Percentiles rank a stretch among this genome's conserved stretches.
Evolutionary conservation across 2,113 vertebrate genomes (phyloP).

Genomic region (Hippolais icterina): DNA sequence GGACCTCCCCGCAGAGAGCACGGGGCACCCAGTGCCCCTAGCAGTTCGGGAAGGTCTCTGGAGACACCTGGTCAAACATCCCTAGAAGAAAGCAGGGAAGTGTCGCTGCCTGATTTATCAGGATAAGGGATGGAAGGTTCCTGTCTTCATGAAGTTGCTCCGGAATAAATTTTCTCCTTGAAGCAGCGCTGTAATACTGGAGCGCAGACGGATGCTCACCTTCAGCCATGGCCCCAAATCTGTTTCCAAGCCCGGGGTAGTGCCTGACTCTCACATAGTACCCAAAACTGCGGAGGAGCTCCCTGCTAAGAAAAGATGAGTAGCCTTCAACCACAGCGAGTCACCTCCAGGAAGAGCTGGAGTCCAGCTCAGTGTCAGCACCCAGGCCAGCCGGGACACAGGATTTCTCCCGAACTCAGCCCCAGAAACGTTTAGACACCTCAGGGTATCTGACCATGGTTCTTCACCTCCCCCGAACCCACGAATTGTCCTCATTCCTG

Average conservation of each 20-base stretch:
- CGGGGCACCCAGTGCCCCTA: too few species aligned
- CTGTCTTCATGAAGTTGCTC: background rate
- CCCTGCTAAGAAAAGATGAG: background rate
- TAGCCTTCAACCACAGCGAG: background rate
- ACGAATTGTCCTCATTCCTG: fast-evolving
- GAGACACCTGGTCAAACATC: fast-evolving
- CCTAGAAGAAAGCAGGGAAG: background rate
- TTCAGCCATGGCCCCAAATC: background rate
- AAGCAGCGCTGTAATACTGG: background rate
- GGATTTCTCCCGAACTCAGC: background rate
- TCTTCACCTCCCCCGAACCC: background rate
- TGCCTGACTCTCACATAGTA: background rate
- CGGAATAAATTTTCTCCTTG: background rate
- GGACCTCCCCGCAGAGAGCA: background rate
- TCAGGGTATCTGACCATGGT: background rate
- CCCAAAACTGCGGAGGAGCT: background rate
- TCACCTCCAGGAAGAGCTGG: background rate
- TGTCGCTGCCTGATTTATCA: fast-evolving
- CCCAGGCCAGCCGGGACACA: background rate
- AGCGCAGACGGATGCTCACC: background rate
- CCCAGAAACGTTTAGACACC: background rate
- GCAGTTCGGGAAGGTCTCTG: too few species aligned
- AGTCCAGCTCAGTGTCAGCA: background rate
- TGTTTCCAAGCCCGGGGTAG: fast-evolving
- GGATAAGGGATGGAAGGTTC: background rate